Evolutionary conservation across 1,140 invertebrate genomes (phyloP).

Genomic region (Teleogryllus occipitalis): DNA sequence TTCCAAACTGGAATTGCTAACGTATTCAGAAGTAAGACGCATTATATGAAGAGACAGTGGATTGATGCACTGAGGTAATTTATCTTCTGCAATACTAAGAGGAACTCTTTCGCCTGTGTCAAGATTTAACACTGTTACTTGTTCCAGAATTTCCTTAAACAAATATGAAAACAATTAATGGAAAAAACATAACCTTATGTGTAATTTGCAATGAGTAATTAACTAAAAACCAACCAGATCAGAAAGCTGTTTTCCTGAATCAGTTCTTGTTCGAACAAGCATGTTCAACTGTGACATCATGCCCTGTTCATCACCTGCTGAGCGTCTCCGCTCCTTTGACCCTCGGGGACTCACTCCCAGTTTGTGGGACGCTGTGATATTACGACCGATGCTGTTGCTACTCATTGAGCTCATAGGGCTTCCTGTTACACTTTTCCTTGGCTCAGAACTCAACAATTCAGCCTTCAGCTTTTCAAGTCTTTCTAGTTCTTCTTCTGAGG

Average conservation of each 20-base stretch:
- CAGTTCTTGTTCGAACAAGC: constrained; percentile 70
- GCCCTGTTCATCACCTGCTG: constrained; percentile 57
- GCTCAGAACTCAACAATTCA: constrained; percentile 38
- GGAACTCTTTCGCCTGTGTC: constrained; percentile 88
- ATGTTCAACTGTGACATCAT: constrained; percentile 58
- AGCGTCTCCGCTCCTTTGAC: constrained; percentile 57
- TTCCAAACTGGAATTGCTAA: constrained; percentile 62
- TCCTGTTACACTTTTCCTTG: constrained; percentile 33
- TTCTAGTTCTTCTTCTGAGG: constrained; percentile 48
- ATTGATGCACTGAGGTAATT: constrained; percentile 81
- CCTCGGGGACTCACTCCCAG: constrained; percentile 35
- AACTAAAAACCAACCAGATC: constrained; percentile 50
- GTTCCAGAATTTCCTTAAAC: constrained; percentile 75
- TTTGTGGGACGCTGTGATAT: constrained; percentile 47
- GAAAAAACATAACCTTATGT: neutral
- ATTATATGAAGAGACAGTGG: constrained; percentile 92
- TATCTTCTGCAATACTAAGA: constrained; percentile 81
- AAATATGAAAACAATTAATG: constrained; percentile 14
- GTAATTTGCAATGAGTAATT: neutral
- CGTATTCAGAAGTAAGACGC: constrained; percentile 82
- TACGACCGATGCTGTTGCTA: constrained; percentile 47
- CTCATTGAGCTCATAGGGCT: constrained; percentile 34
- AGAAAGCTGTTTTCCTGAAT: constrained; percentile 73
- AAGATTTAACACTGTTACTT: constrained; percentile 85
- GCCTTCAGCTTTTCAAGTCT: constrained; percentile 48